Percentiles rank a stretch among this genome's conserved stretches.
These are phyloP conservation scores for Alcedo quadribrachys DNA, from an alignment of 2,797 vertebrate species.

Conservation along the genomic window DNA sequence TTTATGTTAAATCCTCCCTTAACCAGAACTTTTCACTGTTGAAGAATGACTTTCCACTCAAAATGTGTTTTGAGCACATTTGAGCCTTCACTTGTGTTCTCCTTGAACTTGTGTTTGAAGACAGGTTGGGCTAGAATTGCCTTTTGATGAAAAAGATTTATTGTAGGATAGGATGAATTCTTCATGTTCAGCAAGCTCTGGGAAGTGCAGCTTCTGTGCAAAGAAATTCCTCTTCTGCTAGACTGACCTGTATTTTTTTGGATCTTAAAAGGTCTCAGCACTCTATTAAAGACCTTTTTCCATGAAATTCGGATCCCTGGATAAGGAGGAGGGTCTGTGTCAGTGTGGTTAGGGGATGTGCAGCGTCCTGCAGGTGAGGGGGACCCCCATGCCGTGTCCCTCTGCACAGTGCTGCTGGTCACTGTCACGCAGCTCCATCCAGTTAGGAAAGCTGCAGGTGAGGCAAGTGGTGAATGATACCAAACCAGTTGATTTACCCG, in stretches of 20 bases:
- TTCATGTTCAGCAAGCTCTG: not conserved
- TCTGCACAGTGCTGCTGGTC: not conserved
- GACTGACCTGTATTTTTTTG: not conserved
- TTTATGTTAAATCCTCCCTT: not conserved
- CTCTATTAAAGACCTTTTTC: not conserved
- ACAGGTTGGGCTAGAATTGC: not conserved
- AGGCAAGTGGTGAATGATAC: not conserved
- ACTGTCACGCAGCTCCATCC: not conserved
- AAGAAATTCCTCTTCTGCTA: not conserved
- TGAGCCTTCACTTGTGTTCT: not conserved
- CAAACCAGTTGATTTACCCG: not conserved
- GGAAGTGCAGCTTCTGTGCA: not conserved
- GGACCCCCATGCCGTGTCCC: no score
- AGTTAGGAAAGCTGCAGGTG: not conserved
- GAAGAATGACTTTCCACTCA: not conserved
- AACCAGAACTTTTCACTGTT: not conserved
- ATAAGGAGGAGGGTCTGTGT: not conserved
- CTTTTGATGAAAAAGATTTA: not conserved
- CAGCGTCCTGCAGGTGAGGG: not conserved
- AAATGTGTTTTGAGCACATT: not conserved
- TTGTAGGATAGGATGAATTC: not conserved
- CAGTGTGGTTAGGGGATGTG: not conserved
- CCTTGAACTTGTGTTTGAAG: not conserved
- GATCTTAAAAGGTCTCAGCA: not conserved
- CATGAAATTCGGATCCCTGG: fast-evolving